These are phyloP conservation scores for Sylvilagus bachmani DNA, from an alignment of 2,113 vertebrate species.

Conservation along the genomic window DNA sequence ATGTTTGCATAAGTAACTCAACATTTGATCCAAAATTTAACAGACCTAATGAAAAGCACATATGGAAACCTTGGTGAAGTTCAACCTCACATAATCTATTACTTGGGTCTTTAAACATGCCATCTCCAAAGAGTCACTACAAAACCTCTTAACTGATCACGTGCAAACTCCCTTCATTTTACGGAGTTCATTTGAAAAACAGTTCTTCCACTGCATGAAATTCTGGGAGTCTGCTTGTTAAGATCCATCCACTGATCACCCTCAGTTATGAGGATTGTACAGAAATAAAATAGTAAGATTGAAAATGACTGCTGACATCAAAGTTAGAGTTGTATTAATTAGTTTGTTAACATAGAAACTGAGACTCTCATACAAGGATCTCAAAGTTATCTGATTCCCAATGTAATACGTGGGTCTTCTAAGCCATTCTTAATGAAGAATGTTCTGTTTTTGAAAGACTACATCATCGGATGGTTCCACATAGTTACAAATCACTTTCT, in stretches of 20 bases:
- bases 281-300: not conserved
- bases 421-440: conserved; percentile 24
- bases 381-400: not conserved
- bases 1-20: not conserved
- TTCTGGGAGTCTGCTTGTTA: not conserved
- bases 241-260: not conserved
- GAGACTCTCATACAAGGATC: not conserved
- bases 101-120: conserved; percentile 6
- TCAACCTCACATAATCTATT: conserved; percentile 10
- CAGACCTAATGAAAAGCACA: conserved; percentile 20
- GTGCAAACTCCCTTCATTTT: conserved; percentile 23
- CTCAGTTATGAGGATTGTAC: conserved; percentile 40
- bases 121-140: not conserved
- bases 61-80: conserved; percentile 11
- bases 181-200: conserved; percentile 28
- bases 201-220: not conserved
- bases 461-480: not conserved
- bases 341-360: not conserved
- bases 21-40: not conserved
- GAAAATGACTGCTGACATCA: not conserved
- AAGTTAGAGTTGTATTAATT: not conserved
- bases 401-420: not conserved
- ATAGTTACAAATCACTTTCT: conserved; percentile 14
- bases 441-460: conserved; percentile 34
- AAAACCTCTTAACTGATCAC: not conserved